Evolutionary conservation across 2,888 invertebrate species (phyloP), one percentile per base, ranked within the genome.

Genomic region (Ligdia adustata): DNA sequence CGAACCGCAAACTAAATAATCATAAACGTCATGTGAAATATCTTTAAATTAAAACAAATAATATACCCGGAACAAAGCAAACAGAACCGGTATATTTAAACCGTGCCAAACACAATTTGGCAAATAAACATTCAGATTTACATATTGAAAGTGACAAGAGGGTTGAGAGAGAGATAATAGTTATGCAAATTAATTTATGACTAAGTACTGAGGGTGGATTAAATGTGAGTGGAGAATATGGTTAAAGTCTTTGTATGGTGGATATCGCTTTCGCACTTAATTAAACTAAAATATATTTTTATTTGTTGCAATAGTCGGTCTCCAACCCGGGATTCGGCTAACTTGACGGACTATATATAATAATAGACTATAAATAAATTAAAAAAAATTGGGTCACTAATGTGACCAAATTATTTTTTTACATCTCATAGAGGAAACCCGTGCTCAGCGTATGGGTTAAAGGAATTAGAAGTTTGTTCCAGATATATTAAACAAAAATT

Each of bases 111-210:
- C 67, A 76, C 76, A 82, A 84, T 83, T 82, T 73, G 76, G 72
- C 82, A 78, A 81, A 82, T 82, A 81, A 82, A 82, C 82, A 74
- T 50, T 38, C 66, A 59, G 54, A 78, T 81, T 73, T 67, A 70
- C 76, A 75, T 75, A 75, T 71, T 72, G 70, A 61, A 62, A 66
- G 63, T 70, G 71, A 71, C 69, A 63, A 50, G 63, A 69, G 77
- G 75, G 79, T 72, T 60, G 52, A 55, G 43, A 42, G 52, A 43
- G 53, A 64, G 55, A 72, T 72, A 71, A 82, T 81, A 70, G 75
- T 71, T 81, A 86, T 86, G 84, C 79, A 85, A 84, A 86, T 84
- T 72, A 75, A 72, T 73, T 64, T 64, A 62, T 68, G 56, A 62
- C 65, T 64, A 69, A 66, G 43, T 39, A 49, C 40, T 13, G 44